Base-by-base conservation (phyloP, 2,797 vertebrate genomes). In the Sebastes cheni region DNA sequence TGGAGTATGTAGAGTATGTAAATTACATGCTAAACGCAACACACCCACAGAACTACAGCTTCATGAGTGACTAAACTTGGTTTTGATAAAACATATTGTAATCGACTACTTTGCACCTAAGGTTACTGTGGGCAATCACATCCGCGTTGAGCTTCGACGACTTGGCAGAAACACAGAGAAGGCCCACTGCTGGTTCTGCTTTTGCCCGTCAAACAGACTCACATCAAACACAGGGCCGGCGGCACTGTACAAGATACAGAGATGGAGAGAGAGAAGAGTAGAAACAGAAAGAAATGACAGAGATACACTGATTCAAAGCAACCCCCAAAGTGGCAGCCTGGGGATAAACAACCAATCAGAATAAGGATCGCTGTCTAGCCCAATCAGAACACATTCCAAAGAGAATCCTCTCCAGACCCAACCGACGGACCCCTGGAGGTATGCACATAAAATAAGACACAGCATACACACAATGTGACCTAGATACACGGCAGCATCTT, bases 291-390 rank as follows among this genome's bases (percentile, higher is more conserved):
- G 62, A 83, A 83, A 80, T 16, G 78, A 88, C 55, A 77, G 71
- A 80, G 80, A 89, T 77, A 66, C 69, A 86, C 77, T 72, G 81
- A 88, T 89, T 93, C 77, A 92, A 92, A 92, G 67, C 56, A 88
- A 85, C 75, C 76, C 77, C 77, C 12, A 72, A 91, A 92, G 81
- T 87, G 75, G 80, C 86, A 83, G 85, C 86, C 81, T 4, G 29
- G 42, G 86, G 86, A 90, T 86, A 91, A 93, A 91, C 88, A 91
- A 82, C 90, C 84, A 92, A 91, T 92, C 89, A 90, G 82, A 83
- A 66, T 20, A 82, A 79, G 69, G 12, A 89, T 84, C 20, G 32
- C 76, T 83, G 86, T 87, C 80, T 85, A 78, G 87, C 78, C 88
- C 87, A 92, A 93, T 90, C 91, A 91, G 75, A 92, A 90, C 4